phyloP scores from a whole-genome alignment of 2,888 invertebrate genomes.

The Alcis repandata region DNA sequence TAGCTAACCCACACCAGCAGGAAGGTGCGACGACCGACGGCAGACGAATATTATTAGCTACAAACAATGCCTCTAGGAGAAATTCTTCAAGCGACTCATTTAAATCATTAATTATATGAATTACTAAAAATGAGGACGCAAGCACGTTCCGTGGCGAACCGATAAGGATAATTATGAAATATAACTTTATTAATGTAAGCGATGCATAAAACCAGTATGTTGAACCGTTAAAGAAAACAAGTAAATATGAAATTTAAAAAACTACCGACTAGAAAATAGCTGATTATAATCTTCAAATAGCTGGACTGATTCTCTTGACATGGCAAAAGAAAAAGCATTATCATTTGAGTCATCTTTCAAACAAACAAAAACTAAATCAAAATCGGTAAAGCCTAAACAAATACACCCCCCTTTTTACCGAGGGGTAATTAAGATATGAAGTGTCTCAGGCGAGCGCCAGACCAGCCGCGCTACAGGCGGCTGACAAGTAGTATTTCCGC shows the following conservation, averaged over 20 bases:
- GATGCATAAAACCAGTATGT: slow-evolving; percentile 33
- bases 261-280: too few species aligned
- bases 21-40: slow-evolving; percentile 55
- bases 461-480: slow-evolving; percentile 2
- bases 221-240: background rate
- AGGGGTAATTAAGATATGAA: slow-evolving; percentile 25
- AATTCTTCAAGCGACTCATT: slow-evolving; percentile 48
- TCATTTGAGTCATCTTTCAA: too few species aligned
- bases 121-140: slow-evolving; percentile 24
- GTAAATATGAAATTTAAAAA: too few species aligned
- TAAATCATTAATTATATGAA: slow-evolving; percentile 43
- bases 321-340: too few species aligned
- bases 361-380: too few species aligned
- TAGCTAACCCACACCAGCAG: slow-evolving; percentile 65
- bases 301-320: too few species aligned
- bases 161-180: slow-evolving; percentile 41
- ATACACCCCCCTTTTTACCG: too few species aligned
- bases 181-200: slow-evolving; percentile 37
- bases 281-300: too few species aligned
- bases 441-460: slow-evolving; percentile 1
- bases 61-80: slow-evolving; percentile 56
- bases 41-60: slow-evolving; percentile 61
- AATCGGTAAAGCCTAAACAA: too few species aligned
- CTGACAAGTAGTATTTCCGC: slow-evolving; percentile 14
- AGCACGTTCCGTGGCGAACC: slow-evolving; percentile 21